Evolutionary conservation across 2,797 vertebrate genomes (phyloP), one percentile per base, ranked within the genome.

Genomic region (Erpetoichthys calabaricus): DNA sequence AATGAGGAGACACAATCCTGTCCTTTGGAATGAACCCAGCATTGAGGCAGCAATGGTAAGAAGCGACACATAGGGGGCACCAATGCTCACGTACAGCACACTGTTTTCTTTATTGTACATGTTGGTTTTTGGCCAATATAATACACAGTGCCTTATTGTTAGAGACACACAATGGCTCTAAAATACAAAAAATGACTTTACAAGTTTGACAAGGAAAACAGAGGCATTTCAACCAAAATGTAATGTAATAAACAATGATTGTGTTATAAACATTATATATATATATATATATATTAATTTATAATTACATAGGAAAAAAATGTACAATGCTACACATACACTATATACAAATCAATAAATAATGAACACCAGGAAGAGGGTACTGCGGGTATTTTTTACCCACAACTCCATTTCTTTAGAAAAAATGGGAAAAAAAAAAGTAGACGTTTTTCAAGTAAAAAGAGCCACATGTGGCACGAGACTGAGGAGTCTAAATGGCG

Each of bases 321-420:
- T 82, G 68, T 84, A 85, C 80, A 85, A 76, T 71, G 75, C 70
- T 73, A 79, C 80, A 79, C 57, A 72, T 69, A 68, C 66, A 74
- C 7, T 81, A 77, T 81, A 68, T 82, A 80, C 76, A 83, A 79
- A 81, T 81, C 71, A 82, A 83, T 85, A 85, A 83, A 83, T 82
- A 81, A 79, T 47, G 59, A 51, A 25, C 54, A n/a, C 45, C 6
- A 52, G 42, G 66, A 62, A 45, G 42, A 69, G 62, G 66, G 68
- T 64, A 70, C 60, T 67, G 62, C 68, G 59, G 57, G 57, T 69
- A 56, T 62, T 61, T 72, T 67, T 73, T 61, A 69, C 67, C 60
- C 65, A 56, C 49, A 65, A 67, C 65, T 62, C 65, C 64, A 72
- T 63, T 67, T 68, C 42, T 63, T 62, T 64, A 65, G 51, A 10